These are phyloP conservation scores for Malachius bipustulatus DNA, from an alignment of 2,888 invertebrate genomes.

Conservation along the genomic window DNA sequence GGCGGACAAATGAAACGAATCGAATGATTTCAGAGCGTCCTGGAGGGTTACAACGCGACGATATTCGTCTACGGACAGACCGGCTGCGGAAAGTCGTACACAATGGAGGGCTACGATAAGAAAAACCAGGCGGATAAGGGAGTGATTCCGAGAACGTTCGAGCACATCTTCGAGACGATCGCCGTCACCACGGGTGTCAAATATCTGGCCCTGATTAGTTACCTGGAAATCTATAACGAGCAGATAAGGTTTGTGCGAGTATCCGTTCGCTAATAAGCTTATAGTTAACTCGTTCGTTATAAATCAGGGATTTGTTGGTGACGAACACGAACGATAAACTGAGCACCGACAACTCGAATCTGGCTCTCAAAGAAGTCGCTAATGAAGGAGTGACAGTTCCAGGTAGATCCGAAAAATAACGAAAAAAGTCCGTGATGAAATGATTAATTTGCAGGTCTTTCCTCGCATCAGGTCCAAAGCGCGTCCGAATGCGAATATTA, in stretches of 20 bases:
- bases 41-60: slow-evolving; percentile 87
- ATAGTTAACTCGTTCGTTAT: too few relatives aligned
- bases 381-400: slow-evolving; percentile 42
- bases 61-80: slow-evolving; percentile 92
- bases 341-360: slow-evolving; percentile 23
- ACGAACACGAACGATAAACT: too few relatives aligned
- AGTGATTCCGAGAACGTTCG: slow-evolving; percentile 69
- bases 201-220: slow-evolving; percentile 65
- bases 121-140: slow-evolving; percentile 39
- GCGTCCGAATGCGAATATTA: slow-evolving; percentile 64
- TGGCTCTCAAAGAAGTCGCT: slow-evolving; percentile 41
- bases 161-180: slow-evolving; percentile 80
- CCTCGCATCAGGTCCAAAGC: slow-evolving; percentile 65
- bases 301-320: too few relatives aligned
- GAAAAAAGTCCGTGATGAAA: too few relatives aligned
- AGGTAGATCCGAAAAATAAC: too few relatives aligned
- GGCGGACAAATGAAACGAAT: too few relatives aligned
- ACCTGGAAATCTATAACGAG: slow-evolving; percentile 78
- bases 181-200: slow-evolving; percentile 58
- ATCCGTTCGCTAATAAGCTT: not conserved
- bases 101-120: slow-evolving; percentile 62
- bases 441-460: slow-evolving; percentile 43
- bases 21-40: slow-evolving; percentile 46
- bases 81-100: slow-evolving; percentile 82
- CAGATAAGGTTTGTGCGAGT: slow-evolving; percentile 42